Evolutionary conservation across 2,113 vertebrate species (phyloP).

Genomic region (Strix aluco): DNA sequence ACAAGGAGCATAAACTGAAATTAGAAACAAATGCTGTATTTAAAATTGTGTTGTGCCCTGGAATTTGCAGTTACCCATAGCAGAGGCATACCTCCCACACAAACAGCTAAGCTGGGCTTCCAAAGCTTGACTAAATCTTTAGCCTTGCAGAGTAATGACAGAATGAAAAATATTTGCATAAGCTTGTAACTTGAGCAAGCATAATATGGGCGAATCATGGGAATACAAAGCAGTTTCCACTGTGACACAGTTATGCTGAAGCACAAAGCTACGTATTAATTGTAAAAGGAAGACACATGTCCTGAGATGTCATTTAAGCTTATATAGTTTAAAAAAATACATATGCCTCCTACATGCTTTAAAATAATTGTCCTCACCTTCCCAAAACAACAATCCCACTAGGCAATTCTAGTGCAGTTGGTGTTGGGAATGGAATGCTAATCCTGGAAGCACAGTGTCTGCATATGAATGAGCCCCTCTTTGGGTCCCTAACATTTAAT

Average conservation of each 20-base stretch:
- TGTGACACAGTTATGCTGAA: not conserved
- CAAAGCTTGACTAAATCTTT: not conserved
- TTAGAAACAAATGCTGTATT: not conserved
- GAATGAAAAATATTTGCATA: conserved; percentile 36
- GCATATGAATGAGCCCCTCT: conserved; percentile 18
- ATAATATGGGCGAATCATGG: not conserved
- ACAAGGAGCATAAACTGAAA: not conserved
- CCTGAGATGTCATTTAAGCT: not conserved
- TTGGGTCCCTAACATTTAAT: not conserved
- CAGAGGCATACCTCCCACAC: not conserved
- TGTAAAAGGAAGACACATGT: not conserved
- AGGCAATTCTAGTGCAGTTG: not conserved
- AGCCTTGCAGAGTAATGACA: not conserved
- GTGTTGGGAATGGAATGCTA: not conserved
- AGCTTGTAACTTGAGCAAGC: conserved; percentile 13
- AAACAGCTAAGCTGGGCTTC: not conserved
- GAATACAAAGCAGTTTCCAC: conserved; percentile 26
- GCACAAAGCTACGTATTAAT: not conserved
- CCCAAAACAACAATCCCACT: not conserved
- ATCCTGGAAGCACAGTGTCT: conserved; percentile 14
- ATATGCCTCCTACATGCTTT: not conserved
- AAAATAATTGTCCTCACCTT: not conserved
- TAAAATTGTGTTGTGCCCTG: not conserved
- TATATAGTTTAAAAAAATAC: not conserved
- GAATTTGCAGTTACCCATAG: not conserved